Conservation (phyloP, 2,113 vertebrate genomes). For the Aspidoscelis tigris region DNA sequence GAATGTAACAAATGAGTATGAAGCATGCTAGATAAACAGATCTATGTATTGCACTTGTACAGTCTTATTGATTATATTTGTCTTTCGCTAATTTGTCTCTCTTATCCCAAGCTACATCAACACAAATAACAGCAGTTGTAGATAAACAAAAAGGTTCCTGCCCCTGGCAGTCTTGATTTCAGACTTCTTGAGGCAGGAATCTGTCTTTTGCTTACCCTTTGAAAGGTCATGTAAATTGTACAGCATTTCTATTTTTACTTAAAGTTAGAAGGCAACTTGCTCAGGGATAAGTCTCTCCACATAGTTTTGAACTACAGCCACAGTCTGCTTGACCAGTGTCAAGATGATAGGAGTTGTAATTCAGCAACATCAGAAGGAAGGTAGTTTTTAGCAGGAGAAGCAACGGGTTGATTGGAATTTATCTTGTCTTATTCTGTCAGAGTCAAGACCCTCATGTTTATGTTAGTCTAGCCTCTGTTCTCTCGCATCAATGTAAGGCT, state of each 20-base stretch:
- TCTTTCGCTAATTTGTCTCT: background rate
- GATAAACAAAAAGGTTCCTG: background rate
- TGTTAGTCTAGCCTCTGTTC: background rate
- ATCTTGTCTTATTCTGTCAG: background rate
- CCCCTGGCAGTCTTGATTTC: background rate
- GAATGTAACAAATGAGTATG: background rate
- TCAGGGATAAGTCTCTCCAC: no score
- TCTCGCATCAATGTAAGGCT: no score
- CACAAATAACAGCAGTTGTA: background rate
- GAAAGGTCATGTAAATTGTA: background rate
- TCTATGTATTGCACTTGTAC: rapidly evolving
- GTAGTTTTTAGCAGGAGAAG: background rate
- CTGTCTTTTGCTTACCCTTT: background rate
- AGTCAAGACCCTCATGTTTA: background rate
- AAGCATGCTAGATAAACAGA: background rate
- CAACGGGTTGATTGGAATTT: background rate
- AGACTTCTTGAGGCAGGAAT: background rate
- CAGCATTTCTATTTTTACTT: background rate
- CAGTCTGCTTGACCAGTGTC: background rate
- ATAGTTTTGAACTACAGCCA: no score
- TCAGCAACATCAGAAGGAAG: no score
- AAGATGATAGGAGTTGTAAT: background rate
- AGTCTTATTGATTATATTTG: background rate
- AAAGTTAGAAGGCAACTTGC: background rate
- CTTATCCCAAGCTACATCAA: background rate